A percentile compares a stretch with the other conserved stretches of the same genome.
Conservation (phyloP, 2,888 invertebrate species). For the Pomacea canaliculata region DNA sequence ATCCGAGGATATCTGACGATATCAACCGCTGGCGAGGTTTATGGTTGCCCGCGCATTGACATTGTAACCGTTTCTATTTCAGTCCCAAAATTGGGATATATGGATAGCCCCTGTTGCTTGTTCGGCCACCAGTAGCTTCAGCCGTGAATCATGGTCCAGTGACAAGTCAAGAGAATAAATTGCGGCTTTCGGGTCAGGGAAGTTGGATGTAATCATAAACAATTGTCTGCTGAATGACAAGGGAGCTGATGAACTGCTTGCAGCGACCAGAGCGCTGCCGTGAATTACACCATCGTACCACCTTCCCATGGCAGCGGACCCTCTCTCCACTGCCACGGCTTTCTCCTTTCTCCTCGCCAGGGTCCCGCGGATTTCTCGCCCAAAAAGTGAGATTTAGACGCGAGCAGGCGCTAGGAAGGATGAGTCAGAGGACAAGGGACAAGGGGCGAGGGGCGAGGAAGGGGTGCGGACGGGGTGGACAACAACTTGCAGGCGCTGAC, state of each 20-base stretch:
- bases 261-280: constrained; percentile 7
- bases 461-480: too few species aligned
- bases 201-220: constrained; percentile 36
- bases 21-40: constrained; percentile 7
- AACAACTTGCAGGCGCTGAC: too few species aligned
- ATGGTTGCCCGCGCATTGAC: constrained; percentile 23
- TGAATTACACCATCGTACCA: constrained; percentile 17
- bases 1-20: constrained; percentile 14
- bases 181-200: constrained; percentile 30
- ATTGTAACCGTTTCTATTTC: constrained; percentile 2
- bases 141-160: constrained; percentile 21
- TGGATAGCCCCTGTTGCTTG: background rate
- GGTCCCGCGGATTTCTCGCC: background rate
- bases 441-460: too few species aligned
- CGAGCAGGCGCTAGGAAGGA: too few species aligned
- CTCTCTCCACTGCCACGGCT: background rate
- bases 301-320: background rate
- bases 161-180: constrained; percentile 31
- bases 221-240: constrained; percentile 29
- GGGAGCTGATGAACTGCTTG: constrained; percentile 26
- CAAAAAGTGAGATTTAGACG: background rate
- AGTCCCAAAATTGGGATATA: constrained; percentile 8
- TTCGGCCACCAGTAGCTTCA: background rate
- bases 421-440: too few species aligned
- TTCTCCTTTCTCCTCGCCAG: background rate